Percentiles rank a stretch among this genome's conserved stretches.
Conservation (phyloP, 2,888 invertebrate species). For the Phoenoteleia sp. region DNA sequence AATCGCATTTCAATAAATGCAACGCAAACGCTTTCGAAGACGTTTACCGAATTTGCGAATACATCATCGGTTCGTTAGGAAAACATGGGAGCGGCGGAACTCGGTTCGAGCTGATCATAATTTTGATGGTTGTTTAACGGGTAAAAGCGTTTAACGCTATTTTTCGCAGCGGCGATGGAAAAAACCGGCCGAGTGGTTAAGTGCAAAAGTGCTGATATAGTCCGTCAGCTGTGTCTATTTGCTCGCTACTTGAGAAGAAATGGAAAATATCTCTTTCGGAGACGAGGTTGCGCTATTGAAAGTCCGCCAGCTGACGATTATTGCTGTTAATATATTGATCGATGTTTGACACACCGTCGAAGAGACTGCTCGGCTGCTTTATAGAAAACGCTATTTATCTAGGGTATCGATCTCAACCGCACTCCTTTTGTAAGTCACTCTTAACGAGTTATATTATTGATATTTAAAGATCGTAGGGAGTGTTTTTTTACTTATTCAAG, state of each 20-base stretch:
- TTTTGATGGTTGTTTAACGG: constrained; percentile 16
- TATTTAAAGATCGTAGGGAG: neutral
- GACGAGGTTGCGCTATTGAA: constrained; percentile 45
- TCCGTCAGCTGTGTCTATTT: constrained; percentile 61
- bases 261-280: constrained; percentile 42
- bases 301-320: constrained; percentile 49
- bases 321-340: constrained; percentile 57
- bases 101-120: neutral
- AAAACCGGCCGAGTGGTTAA: neutral
- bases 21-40: constrained; percentile 1
- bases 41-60: neutral
- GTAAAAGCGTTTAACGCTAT: constrained; percentile 3
- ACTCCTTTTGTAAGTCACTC: neutral
- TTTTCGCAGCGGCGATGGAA: neutral
- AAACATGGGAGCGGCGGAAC: too few species aligned
- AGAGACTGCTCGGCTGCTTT: constrained; percentile 3
- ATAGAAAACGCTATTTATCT: constrained; percentile 37
- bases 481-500: neutral
- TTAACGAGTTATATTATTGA: neutral
- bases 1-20: constrained; percentile 10
- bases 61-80: too few species aligned
- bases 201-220: constrained; percentile 49
- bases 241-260: constrained; percentile 24
- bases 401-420: constrained; percentile 25
- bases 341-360: constrained; percentile 18